Conservation (phyloP, 2,797 vertebrate genomes). For the Phrynocephalus vlangalii region DNA sequence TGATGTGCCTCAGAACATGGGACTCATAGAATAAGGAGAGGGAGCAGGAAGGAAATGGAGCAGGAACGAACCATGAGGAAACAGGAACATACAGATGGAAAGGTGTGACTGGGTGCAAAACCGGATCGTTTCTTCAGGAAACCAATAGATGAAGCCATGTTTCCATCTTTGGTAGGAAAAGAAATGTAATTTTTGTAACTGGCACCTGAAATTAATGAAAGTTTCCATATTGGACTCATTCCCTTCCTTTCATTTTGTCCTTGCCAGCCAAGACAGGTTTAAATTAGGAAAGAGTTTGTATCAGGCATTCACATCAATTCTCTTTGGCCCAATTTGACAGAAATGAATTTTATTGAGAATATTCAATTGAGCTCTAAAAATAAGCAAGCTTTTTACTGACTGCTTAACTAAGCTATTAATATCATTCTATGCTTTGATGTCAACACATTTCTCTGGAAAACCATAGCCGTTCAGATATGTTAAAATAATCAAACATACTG, state of each 20-base stretch:
- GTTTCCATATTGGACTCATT: background rate
- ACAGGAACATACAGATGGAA: background rate
- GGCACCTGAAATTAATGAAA: conserved; percentile 20
- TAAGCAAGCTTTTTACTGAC: conserved; percentile 22
- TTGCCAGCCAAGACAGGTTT: background rate
- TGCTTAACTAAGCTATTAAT: conserved; percentile 32
- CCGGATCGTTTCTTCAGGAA: background rate
- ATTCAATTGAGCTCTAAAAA: conserved; percentile 21
- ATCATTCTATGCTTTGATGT: conserved; percentile 5
- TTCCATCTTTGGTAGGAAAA: background rate
- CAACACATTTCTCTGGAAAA: conserved; percentile 26
- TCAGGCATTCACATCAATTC: conserved; percentile 3
- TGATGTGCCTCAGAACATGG: background rate
- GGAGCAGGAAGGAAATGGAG: background rate
- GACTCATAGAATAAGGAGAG: background rate
- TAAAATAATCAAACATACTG: conserved; percentile 31
- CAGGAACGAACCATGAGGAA: background rate
- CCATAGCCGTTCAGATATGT: conserved; percentile 4
- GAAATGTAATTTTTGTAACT: background rate
- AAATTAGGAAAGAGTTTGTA: conserved; percentile 4
- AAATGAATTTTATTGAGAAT: conserved; percentile 28
- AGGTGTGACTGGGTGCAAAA: background rate
- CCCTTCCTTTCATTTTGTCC: background rate
- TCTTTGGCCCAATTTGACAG: conserved; percentile 3
- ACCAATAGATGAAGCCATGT: background rate